Evolutionary conservation across 2,888 invertebrate genomes (phyloP), one percentile per base, ranked within the genome.

Genomic region (Synanthedon vespiformis): DNA sequence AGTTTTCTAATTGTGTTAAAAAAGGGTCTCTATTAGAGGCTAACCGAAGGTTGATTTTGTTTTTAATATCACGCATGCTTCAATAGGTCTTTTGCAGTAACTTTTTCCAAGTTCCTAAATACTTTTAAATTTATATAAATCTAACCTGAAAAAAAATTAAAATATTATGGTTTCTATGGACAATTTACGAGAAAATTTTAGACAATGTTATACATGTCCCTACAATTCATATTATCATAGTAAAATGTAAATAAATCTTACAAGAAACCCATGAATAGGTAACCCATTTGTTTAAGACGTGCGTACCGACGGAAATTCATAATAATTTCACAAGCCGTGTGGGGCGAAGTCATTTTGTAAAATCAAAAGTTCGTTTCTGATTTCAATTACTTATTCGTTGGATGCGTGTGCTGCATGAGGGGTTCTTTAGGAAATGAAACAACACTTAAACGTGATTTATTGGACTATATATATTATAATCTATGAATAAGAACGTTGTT

Each of bases 301-400:
- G 62, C 70, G 68, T n/a, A 50, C 68, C 64, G 72, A 68, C 74
- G 77, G 79, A 79, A 81, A 81, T 80, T 80, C 80, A 81, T 84
- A 84, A 84, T 81, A 80, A 85, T 84, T 83, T 80, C 78, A 74
- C 68, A 66, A 75, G 68, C 13, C 16, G 67, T 73, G 63, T 64
- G 64, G 79, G 81, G 78, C 71, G 79, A 73, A 78, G 74, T 75
- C 73, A 77, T 81, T 78, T 68, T 70, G 72, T 76, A 77, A 84
- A 87, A 86, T 85, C 83, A 80, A 83, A 86, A 87, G 83, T 86
- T 85, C 77, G 74, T 81, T 83, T 80, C 77, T 77, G 78, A 84
- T 84, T 86, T 86, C 86, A 87, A 87, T 87, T 87, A 86, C 80
- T 84, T 82, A 80, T 80, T 84, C 82, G 82, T 77, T 73, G 79